Percentiles rank a stretch among this genome's conserved stretches.
phyloP scores from a whole-genome alignment of 2,113 vertebrate genomes.

The Pollimyrus isidori region DNA sequence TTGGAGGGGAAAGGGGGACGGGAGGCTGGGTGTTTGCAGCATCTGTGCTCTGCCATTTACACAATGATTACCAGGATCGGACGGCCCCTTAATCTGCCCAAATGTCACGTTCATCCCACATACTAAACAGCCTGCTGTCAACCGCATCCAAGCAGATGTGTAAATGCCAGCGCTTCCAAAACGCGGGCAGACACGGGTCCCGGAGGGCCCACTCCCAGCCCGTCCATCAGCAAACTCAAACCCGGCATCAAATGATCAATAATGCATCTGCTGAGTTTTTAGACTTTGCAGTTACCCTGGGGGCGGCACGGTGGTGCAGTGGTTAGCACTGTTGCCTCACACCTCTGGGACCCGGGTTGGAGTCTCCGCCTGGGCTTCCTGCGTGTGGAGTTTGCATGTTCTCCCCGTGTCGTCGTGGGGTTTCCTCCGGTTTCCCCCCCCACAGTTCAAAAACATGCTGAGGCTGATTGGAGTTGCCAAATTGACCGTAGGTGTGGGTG shows the following conservation, averaged over 20 bases:
- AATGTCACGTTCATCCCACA: not conserved
- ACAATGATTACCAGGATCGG: constrained; percentile 5
- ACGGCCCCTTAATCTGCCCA: constrained; percentile 7
- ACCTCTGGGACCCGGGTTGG: no score
- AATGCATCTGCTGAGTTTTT: not conserved
- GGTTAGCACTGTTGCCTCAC: no score
- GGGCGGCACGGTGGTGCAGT: no score
- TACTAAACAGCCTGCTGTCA: not conserved
- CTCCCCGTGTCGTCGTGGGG: no score
- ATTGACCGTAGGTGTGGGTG: no score
- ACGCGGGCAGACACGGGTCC: not conserved
- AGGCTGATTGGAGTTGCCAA: no score
- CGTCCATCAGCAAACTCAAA: not conserved
- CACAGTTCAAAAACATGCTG: no score
- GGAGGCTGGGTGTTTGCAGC: not conserved
- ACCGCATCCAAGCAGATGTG: not conserved
- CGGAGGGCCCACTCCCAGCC: not conserved
- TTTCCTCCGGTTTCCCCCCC: no score
- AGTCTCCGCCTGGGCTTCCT: no score
- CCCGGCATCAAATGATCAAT: not conserved
- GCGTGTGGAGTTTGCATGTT: no score
- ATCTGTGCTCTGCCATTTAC: constrained; percentile 13
- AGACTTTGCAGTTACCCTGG: not conserved
- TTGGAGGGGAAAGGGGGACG: not conserved
- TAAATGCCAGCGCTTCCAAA: not conserved